Evolutionary conservation across 2,888 invertebrate species (phyloP).

Genomic region (Ectemnius lituratus): DNA sequence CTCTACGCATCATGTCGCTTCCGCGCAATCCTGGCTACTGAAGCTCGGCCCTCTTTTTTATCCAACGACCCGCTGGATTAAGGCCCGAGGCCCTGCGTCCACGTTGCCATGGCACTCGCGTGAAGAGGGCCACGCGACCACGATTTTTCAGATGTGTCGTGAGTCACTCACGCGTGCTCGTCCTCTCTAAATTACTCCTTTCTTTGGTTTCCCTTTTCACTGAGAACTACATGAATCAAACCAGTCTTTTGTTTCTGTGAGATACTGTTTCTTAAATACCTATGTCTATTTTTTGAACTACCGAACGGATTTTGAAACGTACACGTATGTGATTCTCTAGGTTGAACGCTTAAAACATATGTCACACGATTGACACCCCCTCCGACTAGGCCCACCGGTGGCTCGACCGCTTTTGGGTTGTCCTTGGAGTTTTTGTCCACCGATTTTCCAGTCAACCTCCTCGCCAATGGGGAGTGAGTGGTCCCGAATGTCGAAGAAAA

Average conservation of each 20-base stretch:
- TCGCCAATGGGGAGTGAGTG: background rate
- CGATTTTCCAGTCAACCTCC: background rate
- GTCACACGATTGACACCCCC: background rate
- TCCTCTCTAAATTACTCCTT: too few relatives aligned
- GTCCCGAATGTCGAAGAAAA: background rate
- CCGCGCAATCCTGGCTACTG: constrained; percentile 45
- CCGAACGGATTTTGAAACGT: too few relatives aligned
- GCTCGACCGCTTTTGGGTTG: background rate
- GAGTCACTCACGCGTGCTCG: too few relatives aligned
- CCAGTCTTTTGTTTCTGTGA: too few relatives aligned
- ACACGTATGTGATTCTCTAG: background rate
- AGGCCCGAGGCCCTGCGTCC: constrained; percentile 9
- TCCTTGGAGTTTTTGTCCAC: constrained; percentile 1
- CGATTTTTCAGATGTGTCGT: too few relatives aligned
- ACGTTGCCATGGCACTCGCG: background rate
- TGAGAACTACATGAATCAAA: too few relatives aligned
- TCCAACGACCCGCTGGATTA: constrained; percentile 42
- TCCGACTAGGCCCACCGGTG: background rate
- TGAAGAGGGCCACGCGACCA: constrained; percentile 16
- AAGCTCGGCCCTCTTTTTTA: constrained; percentile 55
- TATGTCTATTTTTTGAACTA: too few relatives aligned
- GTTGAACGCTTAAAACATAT: background rate
- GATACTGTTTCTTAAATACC: too few relatives aligned
- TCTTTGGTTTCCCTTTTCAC: too few relatives aligned
- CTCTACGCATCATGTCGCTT: constrained; percentile 15